phyloP scores from a whole-genome alignment of 2,113 vertebrate genomes.

The Perca flavescens region DNA sequence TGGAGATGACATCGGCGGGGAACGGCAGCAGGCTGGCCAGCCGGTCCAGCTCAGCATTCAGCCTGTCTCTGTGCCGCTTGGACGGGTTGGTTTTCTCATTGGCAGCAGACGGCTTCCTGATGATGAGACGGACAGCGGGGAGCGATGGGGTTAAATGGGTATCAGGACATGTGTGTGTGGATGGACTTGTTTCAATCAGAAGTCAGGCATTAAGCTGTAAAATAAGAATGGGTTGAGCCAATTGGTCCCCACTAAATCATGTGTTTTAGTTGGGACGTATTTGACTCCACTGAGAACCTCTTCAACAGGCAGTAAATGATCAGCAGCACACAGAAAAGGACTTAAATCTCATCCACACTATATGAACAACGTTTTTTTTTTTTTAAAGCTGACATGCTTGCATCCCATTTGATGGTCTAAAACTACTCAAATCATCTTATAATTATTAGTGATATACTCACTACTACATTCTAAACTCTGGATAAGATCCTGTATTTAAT shows the following conservation, averaged over 20 bases:
- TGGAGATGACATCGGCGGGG: constrained; percentile 92
- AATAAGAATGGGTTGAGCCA: background rate
- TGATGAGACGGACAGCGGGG: constrained; percentile 21
- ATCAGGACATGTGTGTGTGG: background rate
- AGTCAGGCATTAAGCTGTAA: constrained; percentile 3
- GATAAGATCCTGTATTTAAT: background rate
- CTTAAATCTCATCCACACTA: background rate
- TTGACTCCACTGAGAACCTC: constrained; percentile 4
- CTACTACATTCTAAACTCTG: background rate
- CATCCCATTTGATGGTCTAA: too few relatives aligned
- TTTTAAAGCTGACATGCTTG: too few relatives aligned
- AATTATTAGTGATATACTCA: background rate
- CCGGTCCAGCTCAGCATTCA: constrained; percentile 95
- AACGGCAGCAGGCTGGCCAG: constrained; percentile 96
- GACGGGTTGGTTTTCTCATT: constrained; percentile 96
- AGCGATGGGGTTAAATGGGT: background rate
- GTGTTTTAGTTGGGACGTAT: background rate
- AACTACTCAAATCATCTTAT: background rate
- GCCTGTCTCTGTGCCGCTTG: constrained; percentile 94
- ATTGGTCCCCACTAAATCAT: background rate
- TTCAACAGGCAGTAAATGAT: background rate
- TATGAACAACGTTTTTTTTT: too few relatives aligned
- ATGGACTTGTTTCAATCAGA: background rate
- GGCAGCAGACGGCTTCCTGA: constrained; percentile 88
- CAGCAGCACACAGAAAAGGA: background rate